A percentile compares a stretch with the other conserved stretches of the same genome.
phyloP scores from a whole-genome alignment of 2,797 vertebrate genomes.

The Phrynocephalus guinanensis region DNA sequence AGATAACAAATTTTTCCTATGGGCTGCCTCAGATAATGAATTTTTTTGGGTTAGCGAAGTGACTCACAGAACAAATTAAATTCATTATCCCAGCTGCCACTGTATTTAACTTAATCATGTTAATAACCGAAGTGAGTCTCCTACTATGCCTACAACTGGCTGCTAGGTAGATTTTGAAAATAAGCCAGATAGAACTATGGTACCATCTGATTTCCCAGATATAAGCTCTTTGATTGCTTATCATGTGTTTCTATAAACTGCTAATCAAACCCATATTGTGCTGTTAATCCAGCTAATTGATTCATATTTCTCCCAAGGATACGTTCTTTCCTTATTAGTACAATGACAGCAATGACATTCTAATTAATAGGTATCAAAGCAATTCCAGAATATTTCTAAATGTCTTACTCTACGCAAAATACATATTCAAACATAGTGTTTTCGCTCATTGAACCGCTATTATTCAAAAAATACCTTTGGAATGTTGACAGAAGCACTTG shows the following conservation, averaged over 20 bases:
- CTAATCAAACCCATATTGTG: background rate
- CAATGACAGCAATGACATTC: background rate
- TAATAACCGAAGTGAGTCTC: conserved; percentile 1
- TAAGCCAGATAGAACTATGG: background rate
- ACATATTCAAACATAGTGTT: background rate
- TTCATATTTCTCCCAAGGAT: background rate
- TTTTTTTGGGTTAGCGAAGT: too few relatives aligned
- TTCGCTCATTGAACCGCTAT: background rate
- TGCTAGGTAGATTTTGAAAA: conserved; percentile 10
- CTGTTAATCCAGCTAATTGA: background rate
- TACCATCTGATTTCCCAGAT: background rate
- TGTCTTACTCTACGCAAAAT: background rate
- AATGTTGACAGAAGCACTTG: background rate
- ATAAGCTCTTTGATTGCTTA: background rate
- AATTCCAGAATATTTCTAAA: conserved; percentile 2
- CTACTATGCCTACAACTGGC: background rate
- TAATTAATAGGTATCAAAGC: conserved; percentile 11
- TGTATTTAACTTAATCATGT: conserved; percentile 1
- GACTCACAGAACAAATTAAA: too few relatives aligned
- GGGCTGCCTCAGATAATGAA: too few relatives aligned
- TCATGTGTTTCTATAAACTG: background rate
- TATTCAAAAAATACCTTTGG: background rate
- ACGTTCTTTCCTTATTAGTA: conserved; percentile 13
- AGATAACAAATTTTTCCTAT: too few relatives aligned
- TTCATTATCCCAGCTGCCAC: background rate